phyloP scores from a whole-genome alignment of 2,797 vertebrate genomes.

The Sebastes hubbsi region DNA sequence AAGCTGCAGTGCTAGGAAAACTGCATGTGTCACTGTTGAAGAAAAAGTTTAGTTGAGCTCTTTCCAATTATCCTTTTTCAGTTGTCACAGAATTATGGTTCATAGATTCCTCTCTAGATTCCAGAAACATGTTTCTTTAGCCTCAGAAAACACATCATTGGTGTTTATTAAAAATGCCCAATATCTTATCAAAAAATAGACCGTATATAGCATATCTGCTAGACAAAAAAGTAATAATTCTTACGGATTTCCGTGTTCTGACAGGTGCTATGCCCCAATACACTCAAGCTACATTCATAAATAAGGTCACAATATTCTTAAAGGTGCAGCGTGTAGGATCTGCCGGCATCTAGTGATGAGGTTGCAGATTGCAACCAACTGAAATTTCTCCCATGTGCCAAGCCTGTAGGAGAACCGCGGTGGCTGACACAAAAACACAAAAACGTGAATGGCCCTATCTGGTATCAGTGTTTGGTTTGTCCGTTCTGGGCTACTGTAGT shows the following conservation, averaged over 20 bases:
- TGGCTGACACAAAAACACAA: too few relatives aligned
- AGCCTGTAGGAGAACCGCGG: too few relatives aligned
- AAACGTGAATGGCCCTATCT: too few relatives aligned
- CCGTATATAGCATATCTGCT: neutral
- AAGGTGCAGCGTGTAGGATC: too few relatives aligned
- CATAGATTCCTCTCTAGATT: conserved; percentile 1
- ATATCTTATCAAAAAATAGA: neutral
- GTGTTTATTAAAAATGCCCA: neutral
- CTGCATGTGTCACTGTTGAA: conserved; percentile 24
- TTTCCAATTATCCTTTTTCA: neutral
- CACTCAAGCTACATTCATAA: neutral
- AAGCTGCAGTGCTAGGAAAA: conserved; percentile 93
- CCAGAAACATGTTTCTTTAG: neutral
- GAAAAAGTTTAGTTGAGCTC: conserved; percentile 27
- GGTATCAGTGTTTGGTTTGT: too few relatives aligned
- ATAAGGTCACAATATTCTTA: neutral
- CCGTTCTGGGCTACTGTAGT: too few relatives aligned
- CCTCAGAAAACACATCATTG: neutral
- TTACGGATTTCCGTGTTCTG: neutral
- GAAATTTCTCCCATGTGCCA: too few relatives aligned
- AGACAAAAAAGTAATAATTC: neutral
- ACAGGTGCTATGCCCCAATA: neutral
- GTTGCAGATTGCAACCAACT: too few relatives aligned
- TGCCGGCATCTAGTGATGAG: too few relatives aligned
- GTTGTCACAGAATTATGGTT: neutral